A percentile compares a stretch with the other conserved stretches of the same genome.
phyloP scores from a whole-genome alignment of 2,113 vertebrate species.

The Pterocles burchelli region DNA sequence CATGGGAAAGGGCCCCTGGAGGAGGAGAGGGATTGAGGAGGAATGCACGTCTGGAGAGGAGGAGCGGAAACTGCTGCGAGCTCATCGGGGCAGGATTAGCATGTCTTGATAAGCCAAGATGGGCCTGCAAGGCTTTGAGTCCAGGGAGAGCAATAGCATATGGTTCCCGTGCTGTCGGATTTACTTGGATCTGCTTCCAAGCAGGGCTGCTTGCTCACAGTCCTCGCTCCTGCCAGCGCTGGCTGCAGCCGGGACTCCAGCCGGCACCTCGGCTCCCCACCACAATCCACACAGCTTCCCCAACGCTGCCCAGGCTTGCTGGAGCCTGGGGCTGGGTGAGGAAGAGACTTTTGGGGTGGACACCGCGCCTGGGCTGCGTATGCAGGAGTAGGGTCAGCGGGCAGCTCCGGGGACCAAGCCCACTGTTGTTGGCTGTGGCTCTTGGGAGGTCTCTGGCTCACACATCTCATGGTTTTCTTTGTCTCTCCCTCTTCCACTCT shows the following conservation, averaged over 20 bases:
- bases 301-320: neutral
- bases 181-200: neutral
- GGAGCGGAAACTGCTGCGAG: neutral
- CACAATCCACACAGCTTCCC: neutral
- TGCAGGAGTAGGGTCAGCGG: neutral
- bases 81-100: constrained; percentile 45
- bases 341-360: neutral
- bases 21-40: neutral
- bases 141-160: neutral
- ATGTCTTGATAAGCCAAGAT: constrained; percentile 35
- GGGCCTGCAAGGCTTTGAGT: neutral
- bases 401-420: neutral
- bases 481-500: neutral
- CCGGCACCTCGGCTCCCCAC: neutral
- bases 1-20: neutral
- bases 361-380: neutral
- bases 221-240: neutral
- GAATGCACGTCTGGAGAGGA: constrained; percentile 5
- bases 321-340: neutral
- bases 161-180: neutral
- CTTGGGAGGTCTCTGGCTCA: neutral
- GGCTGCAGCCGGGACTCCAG: neutral
- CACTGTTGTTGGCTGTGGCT: neutral
- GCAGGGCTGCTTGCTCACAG: neutral
- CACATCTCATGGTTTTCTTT: neutral